phyloP scores from a whole-genome alignment of 2,797 vertebrate species.

The Sarcoramphus papa region DNA sequence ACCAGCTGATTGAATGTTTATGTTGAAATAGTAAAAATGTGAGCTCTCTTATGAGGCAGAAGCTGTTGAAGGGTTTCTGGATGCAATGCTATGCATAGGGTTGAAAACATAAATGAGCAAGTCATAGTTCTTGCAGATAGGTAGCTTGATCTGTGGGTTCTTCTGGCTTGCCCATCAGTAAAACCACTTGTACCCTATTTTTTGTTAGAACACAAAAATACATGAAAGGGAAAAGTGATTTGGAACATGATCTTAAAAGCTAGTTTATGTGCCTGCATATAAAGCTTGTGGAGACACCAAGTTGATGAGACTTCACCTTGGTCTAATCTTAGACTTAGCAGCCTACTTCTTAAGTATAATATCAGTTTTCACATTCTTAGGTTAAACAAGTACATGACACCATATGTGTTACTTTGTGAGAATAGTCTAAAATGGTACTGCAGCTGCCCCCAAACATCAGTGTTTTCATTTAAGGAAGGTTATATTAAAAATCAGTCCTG shows the following conservation, averaged over 20 bases:
- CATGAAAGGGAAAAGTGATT: not conserved
- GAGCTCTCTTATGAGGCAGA: not conserved
- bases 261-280: not conserved
- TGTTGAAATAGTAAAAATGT: rapidly evolving
- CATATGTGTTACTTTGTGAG: not conserved
- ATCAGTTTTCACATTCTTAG: not conserved
- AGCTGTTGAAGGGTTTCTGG: not conserved
- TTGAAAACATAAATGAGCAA: not conserved
- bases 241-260: not conserved
- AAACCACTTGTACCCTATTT: not conserved
- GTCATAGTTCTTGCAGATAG: not conserved
- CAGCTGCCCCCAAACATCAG: not conserved
- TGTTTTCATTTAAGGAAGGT: not conserved
- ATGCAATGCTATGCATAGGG: no score
- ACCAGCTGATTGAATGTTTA: not conserved
- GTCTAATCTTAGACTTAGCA: not conserved
- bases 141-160: not conserved
- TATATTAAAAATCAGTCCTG: not conserved
- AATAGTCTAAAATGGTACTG: not conserved
- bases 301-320: not conserved
- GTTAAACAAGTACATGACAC: not conserved
- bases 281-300: not conserved
- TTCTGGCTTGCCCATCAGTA: not conserved
- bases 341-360: not conserved
- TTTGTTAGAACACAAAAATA: not conserved